Conservation (phyloP, 2,888 invertebrate species). For the Temnothorax unifasciatus region DNA sequence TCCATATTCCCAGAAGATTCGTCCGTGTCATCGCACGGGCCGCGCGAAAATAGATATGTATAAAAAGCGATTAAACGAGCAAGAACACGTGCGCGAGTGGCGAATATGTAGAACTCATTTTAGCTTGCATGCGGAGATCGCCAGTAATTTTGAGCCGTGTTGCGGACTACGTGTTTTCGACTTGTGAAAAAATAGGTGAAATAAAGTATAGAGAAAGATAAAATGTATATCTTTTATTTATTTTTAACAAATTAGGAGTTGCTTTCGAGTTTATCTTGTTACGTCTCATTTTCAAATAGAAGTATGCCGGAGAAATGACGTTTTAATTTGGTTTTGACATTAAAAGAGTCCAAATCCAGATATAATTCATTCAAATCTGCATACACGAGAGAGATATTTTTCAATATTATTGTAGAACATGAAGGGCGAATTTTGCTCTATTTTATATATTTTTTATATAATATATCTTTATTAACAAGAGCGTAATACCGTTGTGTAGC, state of each 20-base stretch:
- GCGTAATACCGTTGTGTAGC: not conserved
- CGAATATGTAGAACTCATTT: not conserved
- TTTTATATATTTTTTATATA: not conserved
- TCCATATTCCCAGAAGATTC: slow-evolving; percentile 42
- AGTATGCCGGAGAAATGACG: not conserved
- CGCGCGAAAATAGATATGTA: slow-evolving; percentile 35
- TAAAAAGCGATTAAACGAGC: slow-evolving; percentile 53
- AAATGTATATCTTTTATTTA: not conserved
- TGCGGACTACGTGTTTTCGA: not conserved
- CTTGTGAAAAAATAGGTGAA: not conserved
- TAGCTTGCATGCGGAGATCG: not conserved
- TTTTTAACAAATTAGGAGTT: not conserved
- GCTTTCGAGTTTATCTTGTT: not conserved
- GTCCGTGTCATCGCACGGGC: slow-evolving; percentile 28
- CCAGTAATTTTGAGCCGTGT: not conserved
- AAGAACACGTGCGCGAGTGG: slow-evolving; percentile 4
- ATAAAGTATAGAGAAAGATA: too few species aligned
- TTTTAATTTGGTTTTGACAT: not conserved
- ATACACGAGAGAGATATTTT: not conserved
- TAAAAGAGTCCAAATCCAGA: not conserved
- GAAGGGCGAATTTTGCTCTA: not conserved
- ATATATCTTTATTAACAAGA: slow-evolving; percentile 7
- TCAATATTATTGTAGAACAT: not conserved
- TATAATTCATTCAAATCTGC: not conserved
- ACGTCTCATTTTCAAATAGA: not conserved